These are phyloP conservation scores for Leptinotarsa tumamoca DNA, from an alignment of 2,888 invertebrate species.

Conservation along the genomic window DNA sequence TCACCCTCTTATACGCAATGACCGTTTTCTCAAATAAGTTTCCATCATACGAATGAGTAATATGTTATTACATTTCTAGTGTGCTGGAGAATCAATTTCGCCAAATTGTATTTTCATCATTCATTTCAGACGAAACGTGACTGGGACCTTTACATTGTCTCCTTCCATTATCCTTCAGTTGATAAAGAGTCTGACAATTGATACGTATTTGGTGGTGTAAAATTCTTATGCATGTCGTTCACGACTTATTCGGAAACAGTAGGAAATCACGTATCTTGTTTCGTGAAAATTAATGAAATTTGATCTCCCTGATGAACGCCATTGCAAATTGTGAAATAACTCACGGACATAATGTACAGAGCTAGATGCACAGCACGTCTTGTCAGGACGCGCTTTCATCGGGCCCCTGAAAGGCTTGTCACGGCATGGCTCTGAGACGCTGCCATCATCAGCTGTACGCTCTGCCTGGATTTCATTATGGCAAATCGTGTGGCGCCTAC, in stretches of 20 bases:
- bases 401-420: constrained; percentile 35
- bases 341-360: constrained; percentile 46
- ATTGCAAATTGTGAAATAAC: constrained; percentile 41
- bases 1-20: no score
- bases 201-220: neutral
- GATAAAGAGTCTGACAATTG: no score
- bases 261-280: constrained; percentile 16
- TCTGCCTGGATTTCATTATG: constrained; percentile 31
- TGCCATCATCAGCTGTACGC: constrained; percentile 30
- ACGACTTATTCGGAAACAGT: neutral
- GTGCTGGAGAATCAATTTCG: no score
- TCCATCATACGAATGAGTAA: no score
- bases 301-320: constrained; percentile 44
- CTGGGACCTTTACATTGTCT: no score
- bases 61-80: no score
- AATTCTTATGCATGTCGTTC: neutral
- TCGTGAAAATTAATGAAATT: constrained; percentile 17
- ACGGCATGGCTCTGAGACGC: constrained; percentile 31
- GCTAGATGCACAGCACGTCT: constrained; percentile 53
- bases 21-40: no score
- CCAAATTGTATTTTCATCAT: no score
- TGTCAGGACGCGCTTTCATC: constrained; percentile 46
- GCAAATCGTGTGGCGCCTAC: constrained; percentile 25
- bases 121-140: no score
- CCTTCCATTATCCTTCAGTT: no score